Evolutionary conservation across 1,140 invertebrate genomes (phyloP).

Genomic region (Procambarus virginalis): DNA sequence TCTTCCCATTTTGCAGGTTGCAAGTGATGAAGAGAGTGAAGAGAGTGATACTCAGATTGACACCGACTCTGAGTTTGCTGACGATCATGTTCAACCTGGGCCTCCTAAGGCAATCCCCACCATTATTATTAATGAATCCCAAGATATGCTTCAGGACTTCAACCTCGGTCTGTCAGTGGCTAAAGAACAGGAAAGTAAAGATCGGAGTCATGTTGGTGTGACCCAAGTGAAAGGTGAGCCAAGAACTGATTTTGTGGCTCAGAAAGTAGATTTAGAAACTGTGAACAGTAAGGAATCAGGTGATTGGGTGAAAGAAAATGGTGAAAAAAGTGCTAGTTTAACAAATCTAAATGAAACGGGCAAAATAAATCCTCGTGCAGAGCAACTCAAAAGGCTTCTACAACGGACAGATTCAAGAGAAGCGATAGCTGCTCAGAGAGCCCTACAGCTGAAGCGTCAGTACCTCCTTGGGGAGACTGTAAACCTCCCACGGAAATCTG

Average conservation of each 20-base stretch:
- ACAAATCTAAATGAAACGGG: conserved; percentile 57
- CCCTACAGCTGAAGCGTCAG: conserved; percentile 87
- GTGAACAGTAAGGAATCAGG: neutral
- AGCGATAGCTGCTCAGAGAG: conserved; percentile 88
- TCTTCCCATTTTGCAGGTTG: conserved; percentile 77
- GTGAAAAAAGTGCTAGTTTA: conserved; percentile 64
- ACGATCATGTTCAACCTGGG: conserved; percentile 76
- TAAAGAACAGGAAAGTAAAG: conserved; percentile 5
- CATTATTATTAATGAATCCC: conserved; percentile 74
- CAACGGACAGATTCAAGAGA: conserved; percentile 89
- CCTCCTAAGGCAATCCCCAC: conserved; percentile 73
- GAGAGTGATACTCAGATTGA: conserved; percentile 90
- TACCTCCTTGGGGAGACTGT: conserved; percentile 79
- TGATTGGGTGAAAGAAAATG: conserved; percentile 37
- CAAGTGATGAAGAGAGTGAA: conserved; percentile 78
- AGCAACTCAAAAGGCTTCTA: conserved; percentile 75
- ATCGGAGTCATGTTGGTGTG: neutral
- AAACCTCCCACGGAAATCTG: conserved; percentile 80
- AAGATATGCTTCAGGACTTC: conserved; percentile 55
- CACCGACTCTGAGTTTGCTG: conserved; percentile 92
- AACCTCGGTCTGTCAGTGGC: conserved; percentile 39
- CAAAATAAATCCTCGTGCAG: conserved; percentile 49
- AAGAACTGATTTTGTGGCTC: conserved; percentile 10
- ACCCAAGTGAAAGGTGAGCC: conserved; percentile 26
- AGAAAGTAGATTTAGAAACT: conserved; percentile 27